Percentiles rank a stretch among this genome's conserved stretches.
Evolutionary conservation across 1,140 invertebrate genomes (phyloP).

Genomic region (Frieseomelitta varia): DNA sequence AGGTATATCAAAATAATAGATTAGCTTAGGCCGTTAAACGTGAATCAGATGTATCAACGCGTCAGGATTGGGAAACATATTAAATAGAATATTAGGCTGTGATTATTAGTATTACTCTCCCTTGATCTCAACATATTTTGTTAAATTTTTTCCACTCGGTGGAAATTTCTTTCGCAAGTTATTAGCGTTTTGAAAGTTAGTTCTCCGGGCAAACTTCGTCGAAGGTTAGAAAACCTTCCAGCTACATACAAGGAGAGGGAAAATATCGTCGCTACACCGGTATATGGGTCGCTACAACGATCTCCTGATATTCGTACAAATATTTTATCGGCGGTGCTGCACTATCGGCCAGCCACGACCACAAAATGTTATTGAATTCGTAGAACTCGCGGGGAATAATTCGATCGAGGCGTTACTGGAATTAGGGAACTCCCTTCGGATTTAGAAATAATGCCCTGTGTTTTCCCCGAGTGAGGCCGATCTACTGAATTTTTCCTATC

Average conservation of each 20-base stretch:
- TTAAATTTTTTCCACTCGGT: neutral
- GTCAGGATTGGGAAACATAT: too few species aligned
- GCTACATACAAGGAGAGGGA: neutral
- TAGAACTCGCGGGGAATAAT: neutral
- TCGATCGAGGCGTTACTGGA: slow-evolving; percentile 8
- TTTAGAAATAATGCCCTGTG: neutral
- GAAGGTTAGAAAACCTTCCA: neutral
- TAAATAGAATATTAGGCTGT: too few species aligned
- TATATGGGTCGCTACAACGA: neutral
- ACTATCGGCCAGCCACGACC: neutral
- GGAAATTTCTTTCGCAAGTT: neutral
- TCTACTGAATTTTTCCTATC: neutral
- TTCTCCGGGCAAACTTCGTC: neutral
- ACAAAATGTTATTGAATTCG: slow-evolving; percentile 40
- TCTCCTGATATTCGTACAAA: slow-evolving; percentile 42
- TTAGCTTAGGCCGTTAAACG: too few species aligned
- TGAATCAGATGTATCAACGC: too few species aligned
- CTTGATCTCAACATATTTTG: too few species aligned
- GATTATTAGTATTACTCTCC: too few species aligned
- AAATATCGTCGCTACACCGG: slow-evolving; percentile 23
- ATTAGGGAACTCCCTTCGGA: neutral
- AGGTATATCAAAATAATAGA: too few species aligned
- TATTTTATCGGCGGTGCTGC: slow-evolving; percentile 28
- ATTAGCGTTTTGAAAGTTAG: neutral
- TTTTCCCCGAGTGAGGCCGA: neutral